These are phyloP conservation scores for Tympanuchus pallidicinctus DNA, from an alignment of 2,113 vertebrate species.

Conservation along the genomic window DNA sequence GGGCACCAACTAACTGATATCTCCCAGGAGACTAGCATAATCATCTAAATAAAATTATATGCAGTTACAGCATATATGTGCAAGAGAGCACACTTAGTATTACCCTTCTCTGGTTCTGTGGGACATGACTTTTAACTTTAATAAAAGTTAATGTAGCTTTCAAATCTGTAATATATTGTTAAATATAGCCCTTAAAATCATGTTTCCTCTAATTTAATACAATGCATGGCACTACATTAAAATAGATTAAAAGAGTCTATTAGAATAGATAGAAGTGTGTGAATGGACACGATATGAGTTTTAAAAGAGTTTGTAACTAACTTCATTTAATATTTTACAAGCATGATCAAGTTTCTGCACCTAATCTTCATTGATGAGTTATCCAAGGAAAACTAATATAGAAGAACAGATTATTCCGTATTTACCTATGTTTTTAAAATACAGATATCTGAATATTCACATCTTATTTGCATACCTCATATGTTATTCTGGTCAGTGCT, in stretches of 20 bases:
- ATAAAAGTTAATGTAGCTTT: neutral
- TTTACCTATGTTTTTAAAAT: neutral
- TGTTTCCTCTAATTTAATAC: neutral
- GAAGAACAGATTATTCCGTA: neutral
- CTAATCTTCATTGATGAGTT: neutral
- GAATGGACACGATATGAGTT: neutral
- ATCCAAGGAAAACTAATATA: neutral
- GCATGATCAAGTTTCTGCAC: neutral
- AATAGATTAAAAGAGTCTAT: neutral
- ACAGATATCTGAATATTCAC: neutral
- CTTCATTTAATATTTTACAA: neutral
- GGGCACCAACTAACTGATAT: neutral
- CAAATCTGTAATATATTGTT: neutral
- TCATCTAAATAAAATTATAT: neutral
- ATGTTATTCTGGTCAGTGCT: neutral
- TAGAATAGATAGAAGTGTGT: neutral
- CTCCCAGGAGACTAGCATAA: neutral
- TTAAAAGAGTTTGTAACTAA: neutral
- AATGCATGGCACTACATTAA: neutral
- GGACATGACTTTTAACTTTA: neutral
- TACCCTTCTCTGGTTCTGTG: neutral
- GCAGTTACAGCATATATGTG: neutral
- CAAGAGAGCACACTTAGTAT: neutral
- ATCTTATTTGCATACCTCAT: neutral
- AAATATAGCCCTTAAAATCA: fast-evolving